Percentiles rank a stretch among this genome's conserved stretches.
phyloP scores from a whole-genome alignment of 1,140 invertebrate species.

The Arctopsyche grandis region DNA sequence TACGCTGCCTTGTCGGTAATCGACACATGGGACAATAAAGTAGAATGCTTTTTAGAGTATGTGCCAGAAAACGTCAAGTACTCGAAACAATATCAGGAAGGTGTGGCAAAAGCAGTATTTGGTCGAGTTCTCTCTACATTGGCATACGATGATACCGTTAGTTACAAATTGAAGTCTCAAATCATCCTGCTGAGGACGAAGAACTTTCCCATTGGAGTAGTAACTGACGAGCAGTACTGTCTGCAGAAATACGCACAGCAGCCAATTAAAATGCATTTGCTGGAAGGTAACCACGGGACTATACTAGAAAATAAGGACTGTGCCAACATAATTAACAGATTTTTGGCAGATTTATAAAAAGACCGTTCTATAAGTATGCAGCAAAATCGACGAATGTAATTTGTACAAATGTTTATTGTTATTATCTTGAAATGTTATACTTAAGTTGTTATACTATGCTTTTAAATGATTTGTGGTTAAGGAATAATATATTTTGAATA shows the following conservation, averaged over 20 bases:
- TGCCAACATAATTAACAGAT: conserved; percentile 70
- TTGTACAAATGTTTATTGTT: too few relatives aligned
- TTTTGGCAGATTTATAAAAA: conserved; percentile 8
- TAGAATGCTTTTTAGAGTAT: conserved; percentile 58
- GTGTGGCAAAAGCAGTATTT: conserved; percentile 65
- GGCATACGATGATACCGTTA: conserved; percentile 62
- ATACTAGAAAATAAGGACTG: conserved; percentile 75
- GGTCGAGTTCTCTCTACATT: conserved; percentile 68
- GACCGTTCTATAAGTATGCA: too few relatives aligned
- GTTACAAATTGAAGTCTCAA: conserved; percentile 67
- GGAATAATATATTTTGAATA: too few relatives aligned
- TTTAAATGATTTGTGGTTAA: too few relatives aligned
- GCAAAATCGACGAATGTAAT: too few relatives aligned
- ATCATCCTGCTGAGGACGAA: conserved; percentile 74
- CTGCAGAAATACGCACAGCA: conserved; percentile 67
- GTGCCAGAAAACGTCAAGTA: conserved; percentile 61
- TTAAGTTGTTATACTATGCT: too few relatives aligned
- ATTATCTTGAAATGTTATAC: too few relatives aligned
- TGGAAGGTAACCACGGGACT: conserved; percentile 76
- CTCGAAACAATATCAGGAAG: conserved; percentile 63
- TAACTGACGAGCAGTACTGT: conserved; percentile 72
- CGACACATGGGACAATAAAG: conserved; percentile 66
- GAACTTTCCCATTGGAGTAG: conserved; percentile 61
- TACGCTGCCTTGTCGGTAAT: conserved; percentile 66
- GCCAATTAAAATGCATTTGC: conserved; percentile 66